Evolutionary conservation across 1,140 invertebrate genomes (phyloP), one percentile per base, ranked within the genome.

Genomic region (Leptinotarsa defecta): DNA sequence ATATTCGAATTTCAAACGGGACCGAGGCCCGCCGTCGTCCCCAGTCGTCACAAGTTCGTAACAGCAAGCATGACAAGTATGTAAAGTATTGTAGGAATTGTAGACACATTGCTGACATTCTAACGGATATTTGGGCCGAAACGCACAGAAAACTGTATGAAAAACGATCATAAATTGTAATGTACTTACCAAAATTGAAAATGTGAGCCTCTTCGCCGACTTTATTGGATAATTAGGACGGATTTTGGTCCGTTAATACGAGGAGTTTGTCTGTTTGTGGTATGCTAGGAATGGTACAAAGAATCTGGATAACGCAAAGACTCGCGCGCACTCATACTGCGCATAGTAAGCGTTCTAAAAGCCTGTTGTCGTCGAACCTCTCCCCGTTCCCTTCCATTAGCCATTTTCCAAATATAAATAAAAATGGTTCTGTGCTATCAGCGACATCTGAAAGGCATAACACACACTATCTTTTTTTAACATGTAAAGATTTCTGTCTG

Each of bases 201-300:
- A 87, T 88, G 82, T 87, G 89, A 87, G 86, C 84, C 88, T 88
- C 87, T 85, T 86, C 88, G 86, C 86, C 87, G 85, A 84, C 80
- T 87, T 87, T 87, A 83, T 82, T 84, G 81, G 84, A 84, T 86
- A 88, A 88, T 88, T 87, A 86, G 87, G 87, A 86, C 88, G 88
- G 89, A 91, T 90, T 91, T 90, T 89, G 87, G 88, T 89, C 88
- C 88, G 90, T 90, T 91, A 92, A 91, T 91, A 90, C 89, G 89
- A 91, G 89, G 89, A 92, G 90, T 91, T 90, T 88, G 92, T 88
- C 91, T 92, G 91, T 92, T 92, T 92, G 92, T 94, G 94, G 94
- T 94, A 95, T 94, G 93, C 91, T 89, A 94, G 92, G 94, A 94
- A 94, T 95, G 93, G 92, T 93, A 94, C 93, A 94, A 95, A 94